Conservation (phyloP, 2,113 vertebrate species). For the Prietella phreatophila region DNA sequence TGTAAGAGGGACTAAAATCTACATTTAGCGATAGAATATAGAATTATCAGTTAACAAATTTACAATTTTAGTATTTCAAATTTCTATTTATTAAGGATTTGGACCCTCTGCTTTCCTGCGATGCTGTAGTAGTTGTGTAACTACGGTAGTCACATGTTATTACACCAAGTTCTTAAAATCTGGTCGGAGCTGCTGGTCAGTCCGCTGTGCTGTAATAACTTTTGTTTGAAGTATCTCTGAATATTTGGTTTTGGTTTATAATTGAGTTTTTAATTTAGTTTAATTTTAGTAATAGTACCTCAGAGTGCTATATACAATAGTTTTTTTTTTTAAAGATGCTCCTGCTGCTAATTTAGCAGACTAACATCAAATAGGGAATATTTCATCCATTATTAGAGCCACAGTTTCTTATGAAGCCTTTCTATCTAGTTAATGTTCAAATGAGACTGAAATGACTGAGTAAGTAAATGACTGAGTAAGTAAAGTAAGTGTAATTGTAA, state of each 20-base stretch:
- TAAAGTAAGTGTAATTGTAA: neutral
- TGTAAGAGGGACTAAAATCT: neutral
- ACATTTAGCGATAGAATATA: neutral
- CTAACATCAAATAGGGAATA: neutral
- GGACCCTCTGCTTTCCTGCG: constrained; percentile 4
- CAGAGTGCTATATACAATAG: neutral
- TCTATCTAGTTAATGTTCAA: neutral
- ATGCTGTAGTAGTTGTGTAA: constrained; percentile 40
- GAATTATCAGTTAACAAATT: neutral
- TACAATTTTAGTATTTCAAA: neutral
- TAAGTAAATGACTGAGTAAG: too few species aligned
- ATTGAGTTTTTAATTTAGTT: neutral
- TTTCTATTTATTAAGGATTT: neutral
- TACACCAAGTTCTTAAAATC: constrained; percentile 31
- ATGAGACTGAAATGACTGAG: constrained; percentile 25
- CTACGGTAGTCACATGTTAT: constrained; percentile 36
- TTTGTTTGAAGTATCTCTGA: constrained; percentile 37
- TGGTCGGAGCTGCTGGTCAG: constrained; percentile 70
- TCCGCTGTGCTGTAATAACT: constrained; percentile 48
- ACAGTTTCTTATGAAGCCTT: constrained; percentile 3
- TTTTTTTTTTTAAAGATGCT: neutral
- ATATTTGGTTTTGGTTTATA: constrained; percentile 27
- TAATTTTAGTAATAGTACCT: neutral
- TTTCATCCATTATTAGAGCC: constrained; percentile 12
- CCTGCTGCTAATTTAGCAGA: constrained; percentile 15